Evolutionary conservation across 2,797 vertebrate species (phyloP).

Genomic region (Sebastolobus alascanus): DNA sequence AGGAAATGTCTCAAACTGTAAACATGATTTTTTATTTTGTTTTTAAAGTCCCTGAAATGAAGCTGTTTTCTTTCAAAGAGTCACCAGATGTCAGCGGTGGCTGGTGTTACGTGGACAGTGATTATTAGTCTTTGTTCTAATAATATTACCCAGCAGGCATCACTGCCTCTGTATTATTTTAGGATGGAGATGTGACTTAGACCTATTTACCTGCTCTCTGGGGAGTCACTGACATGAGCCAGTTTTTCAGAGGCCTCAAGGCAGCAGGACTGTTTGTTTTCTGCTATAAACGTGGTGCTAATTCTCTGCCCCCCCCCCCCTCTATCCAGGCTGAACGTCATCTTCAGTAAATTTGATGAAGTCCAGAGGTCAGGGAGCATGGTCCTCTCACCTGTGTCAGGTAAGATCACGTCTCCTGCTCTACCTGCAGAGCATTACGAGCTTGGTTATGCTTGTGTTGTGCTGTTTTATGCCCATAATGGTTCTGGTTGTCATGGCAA

Average conservation of each 20-base stretch:
- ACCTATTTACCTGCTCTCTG: slow-evolving; percentile 31
- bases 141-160: not conserved
- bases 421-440: too few species aligned
- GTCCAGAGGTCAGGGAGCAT: slow-evolving; percentile 96
- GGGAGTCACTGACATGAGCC: slow-evolving; percentile 23
- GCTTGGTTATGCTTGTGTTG: not conserved
- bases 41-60: too few species aligned
- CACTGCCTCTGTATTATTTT: slow-evolving; percentile 39
- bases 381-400: slow-evolving; percentile 89
- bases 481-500: slow-evolving; percentile 2
- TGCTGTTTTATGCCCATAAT: not conserved
- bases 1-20: too few species aligned
- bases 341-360: slow-evolving; percentile 97
- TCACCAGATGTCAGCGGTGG: too few species aligned
- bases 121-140: slow-evolving; percentile 16
- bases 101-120: not conserved
- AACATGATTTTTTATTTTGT: too few species aligned
- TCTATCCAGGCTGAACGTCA: slow-evolving; percentile 92
- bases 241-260: slow-evolving; percentile 6
- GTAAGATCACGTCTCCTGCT: slow-evolving; percentile 82
- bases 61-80: too few species aligned
- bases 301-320: not conserved
- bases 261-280: not conserved
- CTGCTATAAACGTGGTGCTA: not conserved
- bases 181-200: slow-evolving; percentile 13